phyloP scores from a whole-genome alignment of 1,140 invertebrate species.

The Brachionus paranguensis region DNA sequence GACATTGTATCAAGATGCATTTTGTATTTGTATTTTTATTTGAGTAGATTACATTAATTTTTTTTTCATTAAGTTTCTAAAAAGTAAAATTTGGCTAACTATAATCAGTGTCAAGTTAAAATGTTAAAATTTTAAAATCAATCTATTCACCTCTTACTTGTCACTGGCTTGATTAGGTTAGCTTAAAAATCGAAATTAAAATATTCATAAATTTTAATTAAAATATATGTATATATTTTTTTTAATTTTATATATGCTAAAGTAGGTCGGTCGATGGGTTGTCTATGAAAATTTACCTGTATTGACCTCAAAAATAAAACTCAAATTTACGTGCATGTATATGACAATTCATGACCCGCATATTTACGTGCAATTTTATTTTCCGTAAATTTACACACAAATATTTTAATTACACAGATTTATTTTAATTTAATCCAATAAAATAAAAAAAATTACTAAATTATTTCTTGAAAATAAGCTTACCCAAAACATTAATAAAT shows the following conservation, averaged over 20 bases:
- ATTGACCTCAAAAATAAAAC: background rate
- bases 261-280: background rate
- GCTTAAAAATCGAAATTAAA: background rate
- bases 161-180: background rate
- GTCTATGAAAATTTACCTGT: conserved; percentile 7
- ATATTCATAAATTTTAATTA: background rate
- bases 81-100: background rate
- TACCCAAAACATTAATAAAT: background rate
- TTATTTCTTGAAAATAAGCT: background rate
- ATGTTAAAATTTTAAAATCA: background rate
- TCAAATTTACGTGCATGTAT: background rate
- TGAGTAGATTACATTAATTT: background rate
- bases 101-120: background rate
- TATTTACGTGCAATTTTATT: background rate
- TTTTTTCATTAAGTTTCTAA: background rate
- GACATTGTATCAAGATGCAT: background rate
- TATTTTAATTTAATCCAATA: background rate
- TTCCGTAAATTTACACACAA: background rate
- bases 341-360: background rate
- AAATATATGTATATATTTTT: background rate
- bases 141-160: background rate
- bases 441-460: background rate
- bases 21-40: background rate
- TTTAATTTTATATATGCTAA: background rate
- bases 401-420: background rate